Base-by-base conservation (phyloP, 2,797 vertebrate genomes). In the Kryptopterus vitreolus region DNA sequence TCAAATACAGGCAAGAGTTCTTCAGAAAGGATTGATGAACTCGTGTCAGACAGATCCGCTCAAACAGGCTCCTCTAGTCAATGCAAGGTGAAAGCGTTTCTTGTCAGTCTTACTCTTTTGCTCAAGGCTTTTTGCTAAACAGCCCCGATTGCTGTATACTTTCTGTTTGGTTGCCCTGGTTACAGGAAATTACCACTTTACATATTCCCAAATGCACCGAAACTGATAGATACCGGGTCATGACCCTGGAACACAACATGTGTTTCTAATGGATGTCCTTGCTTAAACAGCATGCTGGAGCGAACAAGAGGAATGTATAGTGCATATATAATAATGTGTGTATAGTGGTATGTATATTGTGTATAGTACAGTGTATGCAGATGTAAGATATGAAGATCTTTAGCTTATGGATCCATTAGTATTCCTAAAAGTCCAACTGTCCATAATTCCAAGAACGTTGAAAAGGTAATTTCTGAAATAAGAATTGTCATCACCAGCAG, bases 211-310 rank as follows among this genome's bases (percentile, higher is more conserved):
- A 29, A n/a, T 35, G 29, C 31, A 75, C 35, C 65, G 33, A 70
- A 77, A 75, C n/a, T 1, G 59, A 46, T 79, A 77, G 76, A 84
- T 66, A 55, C 80, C 4, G 52, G 73, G 82, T 75, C 46, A 24
- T 59, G 81, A 85, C 86, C 82, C 69, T 58, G n/a, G n/a, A 80
- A 59, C 5, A 13, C 75, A 81, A 80, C 81, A 80, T 82, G 35
- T 87, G 84, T 80, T 87, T 83, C 76, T 76, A 84, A 84, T 87
- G 53, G 58, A 68, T 48, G 69, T 13, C 22, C 38, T 79, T 80
- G 62, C 72, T 55, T 81, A 82, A 81, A 75, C 63, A 0, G 15
- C 57, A 29, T 46, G 1, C 59, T 62, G 81, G 83, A 84, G 74
- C 50, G 82, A 18, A 57, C 38, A 61, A 33, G 22, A 71, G 76